Evolutionary conservation across 2,113 vertebrate genomes (phyloP).

Genomic region (Scalopus aquaticus): DNA sequence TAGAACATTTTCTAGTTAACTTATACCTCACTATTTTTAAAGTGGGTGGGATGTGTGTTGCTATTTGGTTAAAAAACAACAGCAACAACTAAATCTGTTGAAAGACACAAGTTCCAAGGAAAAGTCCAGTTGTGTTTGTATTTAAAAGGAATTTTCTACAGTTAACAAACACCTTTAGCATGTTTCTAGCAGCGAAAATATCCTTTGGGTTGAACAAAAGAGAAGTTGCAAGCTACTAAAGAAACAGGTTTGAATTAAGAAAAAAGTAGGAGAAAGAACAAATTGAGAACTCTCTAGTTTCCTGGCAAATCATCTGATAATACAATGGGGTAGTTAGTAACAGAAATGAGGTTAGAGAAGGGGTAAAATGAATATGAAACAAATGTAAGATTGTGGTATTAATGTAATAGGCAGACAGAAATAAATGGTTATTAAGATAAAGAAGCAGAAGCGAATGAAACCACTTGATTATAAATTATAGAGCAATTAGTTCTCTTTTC

Average conservation of each 20-base stretch:
- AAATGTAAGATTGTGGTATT: constrained; percentile 79
- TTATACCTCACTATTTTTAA: constrained; percentile 50
- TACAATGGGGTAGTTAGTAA: constrained; percentile 73
- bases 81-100: not conserved
- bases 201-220: constrained; percentile 1
- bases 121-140: not conserved
- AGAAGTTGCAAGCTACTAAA: constrained; percentile 3
- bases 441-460: constrained; percentile 80
- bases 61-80: constrained; percentile 20
- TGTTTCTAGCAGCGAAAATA: not conserved
- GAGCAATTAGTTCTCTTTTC: constrained; percentile 82
- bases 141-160: not conserved
- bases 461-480: constrained; percentile 84
- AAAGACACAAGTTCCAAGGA: constrained; percentile 4
- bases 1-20: constrained; percentile 21
- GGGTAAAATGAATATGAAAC: constrained; percentile 66
- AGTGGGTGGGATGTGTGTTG: not conserved
- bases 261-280: constrained; percentile 44
- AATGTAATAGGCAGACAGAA: constrained; percentile 80
- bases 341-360: constrained; percentile 74
- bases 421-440: constrained; percentile 84
- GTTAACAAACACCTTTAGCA: not conserved
- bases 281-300: constrained; percentile 60
- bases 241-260: constrained; percentile 36
- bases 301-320: not conserved